These are phyloP conservation scores for Ophioninae sp. DNA, from an alignment of 2,888 invertebrate species.

Conservation along the genomic window DNA sequence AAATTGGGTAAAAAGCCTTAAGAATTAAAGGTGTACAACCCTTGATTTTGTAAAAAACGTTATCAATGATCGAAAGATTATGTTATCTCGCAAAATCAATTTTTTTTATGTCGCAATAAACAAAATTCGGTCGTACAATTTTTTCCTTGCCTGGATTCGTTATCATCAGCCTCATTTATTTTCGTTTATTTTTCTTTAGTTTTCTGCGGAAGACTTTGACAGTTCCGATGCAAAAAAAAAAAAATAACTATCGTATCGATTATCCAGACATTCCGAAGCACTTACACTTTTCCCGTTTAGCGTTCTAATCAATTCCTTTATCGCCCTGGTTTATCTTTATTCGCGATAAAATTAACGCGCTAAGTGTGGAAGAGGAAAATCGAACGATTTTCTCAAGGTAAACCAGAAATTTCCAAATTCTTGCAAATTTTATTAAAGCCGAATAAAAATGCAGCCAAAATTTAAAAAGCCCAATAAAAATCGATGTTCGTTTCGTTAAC, in stretches of 20 bases:
- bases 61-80: not conserved
- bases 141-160: constrained; percentile 12
- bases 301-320: constrained; percentile 7
- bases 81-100: not conserved
- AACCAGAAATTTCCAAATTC: constrained; percentile 58
- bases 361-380: constrained; percentile 46
- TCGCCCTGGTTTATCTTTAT: not conserved
- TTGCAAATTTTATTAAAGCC: constrained; percentile 61
- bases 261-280: constrained; percentile 38
- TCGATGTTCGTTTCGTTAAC: constrained; percentile 4
- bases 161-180: constrained; percentile 8
- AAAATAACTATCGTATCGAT: constrained; percentile 47
- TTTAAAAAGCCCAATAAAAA: not conserved
- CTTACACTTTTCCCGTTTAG: constrained; percentile 15
- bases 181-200: constrained; percentile 14
- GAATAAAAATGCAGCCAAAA: constrained; percentile 32
- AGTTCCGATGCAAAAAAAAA: constrained; percentile 35
- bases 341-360: constrained; percentile 48
- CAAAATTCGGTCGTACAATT: constrained; percentile 11
- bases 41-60: not conserved
- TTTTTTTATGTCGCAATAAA: not conserved
- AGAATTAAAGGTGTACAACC: not conserved
- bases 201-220: constrained; percentile 52
- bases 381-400: constrained; percentile 54
- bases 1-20: not conserved